Base-by-base conservation (phyloP, 2,888 invertebrate genomes). In the Leptogaster cylindrica region DNA sequence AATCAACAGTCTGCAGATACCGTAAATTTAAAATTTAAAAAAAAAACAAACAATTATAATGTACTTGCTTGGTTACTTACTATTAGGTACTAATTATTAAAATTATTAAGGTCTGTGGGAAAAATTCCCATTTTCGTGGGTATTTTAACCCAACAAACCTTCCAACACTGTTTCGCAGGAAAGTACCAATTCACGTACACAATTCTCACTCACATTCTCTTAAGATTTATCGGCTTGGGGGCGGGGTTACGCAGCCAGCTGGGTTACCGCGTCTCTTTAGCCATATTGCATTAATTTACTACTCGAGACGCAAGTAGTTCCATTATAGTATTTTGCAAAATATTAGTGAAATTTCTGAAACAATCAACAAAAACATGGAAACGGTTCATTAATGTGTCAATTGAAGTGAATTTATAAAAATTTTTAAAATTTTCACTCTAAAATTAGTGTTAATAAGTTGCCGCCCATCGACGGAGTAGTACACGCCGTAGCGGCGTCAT, bases 191-290 rank as follows among this genome's bases (percentile, higher is more conserved):
- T n/a, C n/a, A n/a, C n/a, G n/a, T n/a, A n/a, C n/a, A 36, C 25
- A 14, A 39, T 39, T 39, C 39, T 25, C 27, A 41, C 25, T 23
- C 14, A 8, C 55, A 33, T 25, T 55, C 16, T n/a, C 14, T 46
- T 12, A 44, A 16, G 18, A 44, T 28, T 44, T 50, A n/a, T 65
- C 41, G 46, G 64, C 55, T 65, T 67, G 61, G 67, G 82, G 84
- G 84, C 82, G 84, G 83, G 82, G 83, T 82, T 73, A 76, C 76
- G 78, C 77, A 77, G 82, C 83, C 84, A 84, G 84, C 84, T 84
- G 84, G n/a, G 84, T 83, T 83, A 83, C 84, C 83, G 83, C 82
- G 81, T 81, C 82, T 80, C 80, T 76, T 78, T 61, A 16, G 61
- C 61, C 61, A 39, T 61, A 14, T 61, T 44, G 44, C 61, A 61